These are phyloP conservation scores for Gymnothorax reevesii DNA, from an alignment of 2,797 vertebrate species.

Conservation along the genomic window DNA sequence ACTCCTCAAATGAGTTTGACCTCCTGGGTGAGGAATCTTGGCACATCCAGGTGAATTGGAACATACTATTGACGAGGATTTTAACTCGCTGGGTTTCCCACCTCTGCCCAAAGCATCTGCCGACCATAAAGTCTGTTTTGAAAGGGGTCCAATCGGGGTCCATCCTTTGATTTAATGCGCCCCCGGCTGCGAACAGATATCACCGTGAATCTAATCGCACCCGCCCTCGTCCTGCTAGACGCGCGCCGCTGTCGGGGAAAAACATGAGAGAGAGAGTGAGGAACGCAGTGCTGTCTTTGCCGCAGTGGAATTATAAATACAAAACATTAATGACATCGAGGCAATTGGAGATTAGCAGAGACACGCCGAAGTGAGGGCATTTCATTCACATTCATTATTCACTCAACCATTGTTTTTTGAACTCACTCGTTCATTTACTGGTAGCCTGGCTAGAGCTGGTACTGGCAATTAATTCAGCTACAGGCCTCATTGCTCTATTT, in stretches of 20 bases:
- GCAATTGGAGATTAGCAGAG: not conserved
- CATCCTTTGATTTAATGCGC: not conserved
- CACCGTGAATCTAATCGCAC: not conserved
- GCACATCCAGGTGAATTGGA: too few relatives aligned
- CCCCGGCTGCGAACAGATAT: not conserved
- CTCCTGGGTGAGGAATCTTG: too few relatives aligned
- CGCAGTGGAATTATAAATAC: not conserved
- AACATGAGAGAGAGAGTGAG: not conserved
- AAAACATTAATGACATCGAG: not conserved
- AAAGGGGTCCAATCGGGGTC: not conserved
- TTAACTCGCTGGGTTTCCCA: not conserved
- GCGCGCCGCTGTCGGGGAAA: not conserved
- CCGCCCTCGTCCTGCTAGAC: not conserved
- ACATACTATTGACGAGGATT: not conserved
- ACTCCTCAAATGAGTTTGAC: too few relatives aligned
- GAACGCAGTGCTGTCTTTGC: not conserved
- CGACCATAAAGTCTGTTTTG: not conserved
- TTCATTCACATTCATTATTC: not conserved
- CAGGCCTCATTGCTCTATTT: too few relatives aligned
- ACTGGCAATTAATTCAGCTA: not conserved
- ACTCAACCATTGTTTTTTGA: too few relatives aligned
- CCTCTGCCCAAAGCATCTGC: not conserved
- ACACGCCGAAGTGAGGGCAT: not conserved
- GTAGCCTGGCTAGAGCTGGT: not conserved
- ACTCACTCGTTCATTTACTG: not conserved